Percentiles rank a stretch among this genome's conserved stretches.
Conservation (phyloP, 2,113 vertebrate species). For the Heterotilapia buettikoferi region DNA sequence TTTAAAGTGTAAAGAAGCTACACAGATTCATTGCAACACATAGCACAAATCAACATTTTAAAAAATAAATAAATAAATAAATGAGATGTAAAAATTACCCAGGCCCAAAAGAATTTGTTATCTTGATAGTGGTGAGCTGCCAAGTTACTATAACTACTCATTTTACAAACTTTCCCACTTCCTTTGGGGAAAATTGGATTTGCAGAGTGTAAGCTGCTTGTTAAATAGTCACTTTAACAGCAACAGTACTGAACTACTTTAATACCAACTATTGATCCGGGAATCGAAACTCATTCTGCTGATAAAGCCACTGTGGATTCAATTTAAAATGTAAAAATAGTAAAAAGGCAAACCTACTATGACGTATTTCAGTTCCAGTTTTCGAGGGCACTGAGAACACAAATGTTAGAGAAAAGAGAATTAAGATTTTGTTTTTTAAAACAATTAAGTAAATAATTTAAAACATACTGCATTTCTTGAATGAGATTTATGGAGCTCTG, state of each 20-base stretch:
- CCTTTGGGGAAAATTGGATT: neutral
- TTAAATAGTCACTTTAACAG: neutral
- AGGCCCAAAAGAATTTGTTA: neutral
- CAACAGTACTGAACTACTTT: neutral
- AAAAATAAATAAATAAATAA: neutral
- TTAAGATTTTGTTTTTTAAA: neutral
- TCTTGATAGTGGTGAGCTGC: neutral
- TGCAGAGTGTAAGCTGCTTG: neutral
- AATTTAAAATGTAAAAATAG: neutral
- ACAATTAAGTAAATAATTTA: neutral
- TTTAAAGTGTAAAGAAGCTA: neutral
- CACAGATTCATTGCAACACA: neutral
- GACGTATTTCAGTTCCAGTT: constrained; percentile 71
- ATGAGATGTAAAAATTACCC: neutral
- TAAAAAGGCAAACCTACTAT: constrained; percentile 41
- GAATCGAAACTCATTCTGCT: neutral
- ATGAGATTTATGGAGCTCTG: neutral
- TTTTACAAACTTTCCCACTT: neutral
- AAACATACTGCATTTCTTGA: neutral
- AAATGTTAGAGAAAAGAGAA: constrained; percentile 4
- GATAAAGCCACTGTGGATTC: neutral
- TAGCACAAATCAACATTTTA: neutral
- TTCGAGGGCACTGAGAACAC: constrained; percentile 63
- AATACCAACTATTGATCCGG: neutral
- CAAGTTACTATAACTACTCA: neutral